Conservation (phyloP, 2,113 vertebrate species). For the Philantomba maxwellii region DNA sequence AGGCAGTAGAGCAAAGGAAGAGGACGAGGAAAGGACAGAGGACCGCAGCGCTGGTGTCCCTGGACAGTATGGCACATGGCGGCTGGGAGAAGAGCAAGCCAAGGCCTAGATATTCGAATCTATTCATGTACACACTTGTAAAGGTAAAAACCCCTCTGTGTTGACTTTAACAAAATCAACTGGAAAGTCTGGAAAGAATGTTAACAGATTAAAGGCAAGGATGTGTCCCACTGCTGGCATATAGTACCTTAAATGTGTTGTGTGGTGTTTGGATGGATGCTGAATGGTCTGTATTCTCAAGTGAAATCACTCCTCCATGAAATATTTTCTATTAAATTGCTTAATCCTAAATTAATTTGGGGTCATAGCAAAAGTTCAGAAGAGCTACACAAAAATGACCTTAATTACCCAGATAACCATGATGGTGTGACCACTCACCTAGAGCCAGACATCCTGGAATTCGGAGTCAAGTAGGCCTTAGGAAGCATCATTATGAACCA, state of each 20-base stretch:
- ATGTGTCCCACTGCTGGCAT: background rate
- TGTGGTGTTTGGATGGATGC: background rate
- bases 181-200: background rate
- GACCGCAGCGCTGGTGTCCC: background rate
- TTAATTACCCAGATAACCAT: background rate
- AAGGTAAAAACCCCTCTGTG: background rate
- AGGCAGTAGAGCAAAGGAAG: background rate
- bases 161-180: background rate
- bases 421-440: background rate
- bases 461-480: background rate
- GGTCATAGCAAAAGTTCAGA: background rate
- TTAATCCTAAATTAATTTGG: background rate
- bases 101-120: background rate
- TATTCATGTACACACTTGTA: background rate
- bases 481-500: background rate
- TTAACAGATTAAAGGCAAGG: background rate
- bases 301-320: background rate
- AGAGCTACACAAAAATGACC: background rate
- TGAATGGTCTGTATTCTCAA: background rate
- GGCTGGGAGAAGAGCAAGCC: background rate
- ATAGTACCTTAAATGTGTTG: background rate
- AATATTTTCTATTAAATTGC: background rate
- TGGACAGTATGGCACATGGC: background rate
- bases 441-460: background rate
- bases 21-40: background rate